phyloP scores from a whole-genome alignment of 1,140 invertebrate species.

The Neocloeon triangulifer region DNA sequence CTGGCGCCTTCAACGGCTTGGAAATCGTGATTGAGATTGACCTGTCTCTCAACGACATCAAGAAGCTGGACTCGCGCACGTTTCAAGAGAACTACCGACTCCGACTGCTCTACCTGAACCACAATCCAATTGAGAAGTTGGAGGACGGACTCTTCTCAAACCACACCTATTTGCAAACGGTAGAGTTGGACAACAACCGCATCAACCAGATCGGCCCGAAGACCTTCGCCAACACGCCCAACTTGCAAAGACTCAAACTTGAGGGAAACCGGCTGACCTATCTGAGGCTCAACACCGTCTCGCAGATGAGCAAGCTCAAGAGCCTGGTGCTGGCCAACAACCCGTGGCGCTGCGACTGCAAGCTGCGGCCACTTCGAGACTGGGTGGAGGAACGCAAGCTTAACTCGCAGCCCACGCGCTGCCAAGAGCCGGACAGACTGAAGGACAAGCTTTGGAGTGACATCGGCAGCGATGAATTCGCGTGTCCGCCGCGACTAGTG shows the following conservation, averaged over 20 bases:
- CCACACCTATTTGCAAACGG: conserved; percentile 42
- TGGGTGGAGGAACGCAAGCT: conserved; percentile 47
- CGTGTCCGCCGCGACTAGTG: conserved; percentile 52
- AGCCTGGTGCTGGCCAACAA: conserved; percentile 57
- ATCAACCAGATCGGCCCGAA: conserved; percentile 39
- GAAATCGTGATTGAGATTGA: conserved; percentile 66
- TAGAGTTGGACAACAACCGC: conserved; percentile 50
- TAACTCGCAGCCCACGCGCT: conserved; percentile 43
- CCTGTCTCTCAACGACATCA: conserved; percentile 51
- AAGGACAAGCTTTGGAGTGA: conserved; percentile 44
- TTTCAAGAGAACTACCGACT: conserved; percentile 44
- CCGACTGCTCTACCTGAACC: conserved; percentile 40
- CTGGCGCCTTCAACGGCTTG: conserved; percentile 47
- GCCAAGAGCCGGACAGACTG: conserved; percentile 38
- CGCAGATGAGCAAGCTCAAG: conserved; percentile 34
- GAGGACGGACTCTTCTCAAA: conserved; percentile 54
- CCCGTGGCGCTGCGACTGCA: conserved; percentile 74
- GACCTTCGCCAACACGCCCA: conserved; percentile 43
- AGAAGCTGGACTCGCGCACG: conserved; percentile 37
- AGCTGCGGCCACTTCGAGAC: conserved; percentile 50
- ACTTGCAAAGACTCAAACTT: conserved; percentile 38
- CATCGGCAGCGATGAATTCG: conserved; percentile 46
- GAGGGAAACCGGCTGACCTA: conserved; percentile 41
- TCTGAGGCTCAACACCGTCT: conserved; percentile 30
- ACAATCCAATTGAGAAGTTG: conserved; percentile 45